These are phyloP conservation scores for Tillus elongatus DNA, from an alignment of 2,888 invertebrate genomes.

Conservation along the genomic window DNA sequence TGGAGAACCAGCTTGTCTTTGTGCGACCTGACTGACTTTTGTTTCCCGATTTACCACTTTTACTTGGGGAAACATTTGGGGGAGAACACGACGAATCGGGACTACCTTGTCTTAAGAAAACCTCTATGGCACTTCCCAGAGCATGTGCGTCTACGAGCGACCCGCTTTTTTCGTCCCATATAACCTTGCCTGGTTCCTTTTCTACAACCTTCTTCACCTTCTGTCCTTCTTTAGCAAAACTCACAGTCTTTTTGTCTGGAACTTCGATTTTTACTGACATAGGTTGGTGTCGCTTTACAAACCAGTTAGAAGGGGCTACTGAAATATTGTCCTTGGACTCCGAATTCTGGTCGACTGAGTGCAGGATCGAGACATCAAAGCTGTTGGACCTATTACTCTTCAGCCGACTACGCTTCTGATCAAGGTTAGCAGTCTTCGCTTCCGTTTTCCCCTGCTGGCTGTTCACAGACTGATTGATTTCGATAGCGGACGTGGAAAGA, in stretches of 20 bases:
- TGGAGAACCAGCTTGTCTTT: slow-evolving; percentile 48
- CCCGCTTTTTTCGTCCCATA: slow-evolving; percentile 69
- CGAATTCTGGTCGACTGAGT: slow-evolving; percentile 36
- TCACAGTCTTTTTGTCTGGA: slow-evolving; percentile 13
- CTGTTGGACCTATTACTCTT: slow-evolving; percentile 73
- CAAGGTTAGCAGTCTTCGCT: slow-evolving; percentile 27
- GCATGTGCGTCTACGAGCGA: slow-evolving; percentile 73
- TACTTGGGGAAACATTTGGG: slow-evolving; percentile 18
- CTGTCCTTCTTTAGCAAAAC: slow-evolving; percentile 9
- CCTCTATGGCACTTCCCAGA: slow-evolving; percentile 76
- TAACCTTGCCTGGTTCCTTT: slow-evolving; percentile 45
- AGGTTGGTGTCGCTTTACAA: slow-evolving; percentile 68
- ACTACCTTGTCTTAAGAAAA: slow-evolving; percentile 58
- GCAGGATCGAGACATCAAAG: slow-evolving; percentile 70
- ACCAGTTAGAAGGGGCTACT: slow-evolving; percentile 58
- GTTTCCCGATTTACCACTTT: slow-evolving; percentile 27
- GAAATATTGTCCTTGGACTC: slow-evolving; percentile 22
- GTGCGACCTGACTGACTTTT: slow-evolving; percentile 24
- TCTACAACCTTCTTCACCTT: slow-evolving; percentile 27
- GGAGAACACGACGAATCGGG: slow-evolving; percentile 24
- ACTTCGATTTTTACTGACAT: slow-evolving; percentile 30
- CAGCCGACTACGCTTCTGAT: slow-evolving; percentile 50
- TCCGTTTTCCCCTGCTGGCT: slow-evolving; percentile 27
- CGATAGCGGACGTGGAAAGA: slow-evolving; percentile 71
- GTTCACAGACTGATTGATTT: slow-evolving; percentile 65